phyloP scores from a whole-genome alignment of 2,888 invertebrate species.

The Pterostichus madidus region DNA sequence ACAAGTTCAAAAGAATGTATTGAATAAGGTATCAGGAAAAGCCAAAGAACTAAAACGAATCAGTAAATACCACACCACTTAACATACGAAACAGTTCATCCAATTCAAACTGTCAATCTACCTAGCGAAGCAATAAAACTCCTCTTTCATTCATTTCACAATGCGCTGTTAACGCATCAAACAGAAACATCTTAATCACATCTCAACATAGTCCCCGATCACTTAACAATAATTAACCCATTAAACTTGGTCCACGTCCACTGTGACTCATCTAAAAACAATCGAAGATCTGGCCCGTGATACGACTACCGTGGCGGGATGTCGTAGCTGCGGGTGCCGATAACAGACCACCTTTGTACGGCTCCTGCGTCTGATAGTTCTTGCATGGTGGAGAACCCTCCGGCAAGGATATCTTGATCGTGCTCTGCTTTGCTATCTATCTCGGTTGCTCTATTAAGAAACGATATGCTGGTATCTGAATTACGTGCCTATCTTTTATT shows the following conservation, averaged over 20 bases:
- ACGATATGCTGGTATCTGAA: constrained; percentile 35
- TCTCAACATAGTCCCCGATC: constrained; percentile 28
- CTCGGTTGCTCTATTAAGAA: constrained; percentile 28
- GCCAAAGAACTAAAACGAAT: neutral
- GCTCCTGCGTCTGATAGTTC: constrained; percentile 14
- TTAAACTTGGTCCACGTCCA: constrained; percentile 26
- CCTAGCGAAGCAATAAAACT: neutral
- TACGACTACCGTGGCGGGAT: constrained; percentile 31
- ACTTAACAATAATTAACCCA: constrained; percentile 55
- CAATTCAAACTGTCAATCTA: constrained; percentile 13
- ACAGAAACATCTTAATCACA: constrained; percentile 45
- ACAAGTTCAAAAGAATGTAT: no score
- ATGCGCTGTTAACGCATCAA: neutral
- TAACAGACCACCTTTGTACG: constrained; percentile 48
- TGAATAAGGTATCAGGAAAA: no score
- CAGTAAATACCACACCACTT: neutral
- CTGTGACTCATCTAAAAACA: constrained; percentile 50
- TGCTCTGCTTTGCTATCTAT: constrained; percentile 6
- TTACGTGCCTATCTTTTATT: constrained; percentile 34
- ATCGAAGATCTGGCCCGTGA: constrained; percentile 23
- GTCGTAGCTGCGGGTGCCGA: constrained; percentile 36
- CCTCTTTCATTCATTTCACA: constrained; percentile 8
- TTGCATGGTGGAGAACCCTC: neutral
- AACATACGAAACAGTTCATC: neutral
- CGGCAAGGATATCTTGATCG: constrained; percentile 36